Percentiles rank a stretch among this genome's conserved stretches.
These are phyloP conservation scores for Papilio aristodemus DNA, from an alignment of 1,140 invertebrate genomes.

Conservation along the genomic window DNA sequence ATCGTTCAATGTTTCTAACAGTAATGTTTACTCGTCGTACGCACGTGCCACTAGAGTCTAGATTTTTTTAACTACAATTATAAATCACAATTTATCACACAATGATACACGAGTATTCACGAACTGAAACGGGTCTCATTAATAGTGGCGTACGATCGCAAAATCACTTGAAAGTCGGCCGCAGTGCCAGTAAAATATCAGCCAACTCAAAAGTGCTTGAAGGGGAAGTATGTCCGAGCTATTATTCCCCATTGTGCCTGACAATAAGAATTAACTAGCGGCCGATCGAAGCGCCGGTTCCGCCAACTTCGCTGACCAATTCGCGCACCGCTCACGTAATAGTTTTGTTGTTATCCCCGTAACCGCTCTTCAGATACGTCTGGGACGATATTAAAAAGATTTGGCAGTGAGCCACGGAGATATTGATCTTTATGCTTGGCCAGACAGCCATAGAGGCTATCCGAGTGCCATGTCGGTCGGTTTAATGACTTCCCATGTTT, in stretches of 20 bases:
- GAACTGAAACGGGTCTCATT: constrained; percentile 28
- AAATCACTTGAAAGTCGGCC: constrained; percentile 53
- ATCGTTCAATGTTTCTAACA: too few relatives aligned
- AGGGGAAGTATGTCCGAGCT: constrained; percentile 53
- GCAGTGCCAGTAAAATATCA: constrained; percentile 55
- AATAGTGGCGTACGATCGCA: constrained; percentile 45
- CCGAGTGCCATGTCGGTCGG: constrained; percentile 71
- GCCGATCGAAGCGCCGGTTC: constrained; percentile 51
- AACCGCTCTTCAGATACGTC: constrained; percentile 72
- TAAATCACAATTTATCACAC: not conserved
- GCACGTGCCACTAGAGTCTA: too few relatives aligned
- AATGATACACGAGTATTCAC: not conserved
- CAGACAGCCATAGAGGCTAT: constrained; percentile 72
- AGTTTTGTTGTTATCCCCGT: constrained; percentile 75
- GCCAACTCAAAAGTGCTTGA: constrained; percentile 62
- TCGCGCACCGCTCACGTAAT: constrained; percentile 70
- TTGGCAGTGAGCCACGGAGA: constrained; percentile 75
- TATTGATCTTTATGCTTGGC: constrained; percentile 78
- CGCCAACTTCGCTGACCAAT: constrained; percentile 51
- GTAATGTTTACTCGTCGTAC: too few relatives aligned
- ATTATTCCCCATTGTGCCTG: constrained; percentile 70
- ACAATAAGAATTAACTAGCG: constrained; percentile 72
- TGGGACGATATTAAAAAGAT: constrained; percentile 79
- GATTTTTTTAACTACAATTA: not conserved
- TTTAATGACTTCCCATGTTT: constrained; percentile 79